phyloP scores from a whole-genome alignment of 2,888 invertebrate species.

The Agelastica alni region DNA sequence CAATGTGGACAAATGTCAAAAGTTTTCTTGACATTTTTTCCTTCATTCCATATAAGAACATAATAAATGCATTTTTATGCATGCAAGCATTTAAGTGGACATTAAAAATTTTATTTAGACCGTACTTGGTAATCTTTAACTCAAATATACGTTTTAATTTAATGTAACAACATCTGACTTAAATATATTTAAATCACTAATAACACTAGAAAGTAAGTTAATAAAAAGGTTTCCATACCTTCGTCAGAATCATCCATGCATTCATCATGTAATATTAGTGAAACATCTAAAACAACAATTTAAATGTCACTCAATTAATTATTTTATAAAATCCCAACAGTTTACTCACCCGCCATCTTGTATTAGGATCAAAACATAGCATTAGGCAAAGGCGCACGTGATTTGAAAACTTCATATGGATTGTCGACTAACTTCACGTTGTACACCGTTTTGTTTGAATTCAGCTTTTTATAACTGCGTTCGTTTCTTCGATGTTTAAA shows the following conservation, averaged over 20 bases:
- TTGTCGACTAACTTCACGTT: slow-evolving; percentile 13
- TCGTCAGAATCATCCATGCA: slow-evolving; percentile 53
- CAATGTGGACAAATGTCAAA: slow-evolving; percentile 33
- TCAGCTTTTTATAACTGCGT: neutral
- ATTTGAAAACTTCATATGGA: slow-evolving; percentile 36
- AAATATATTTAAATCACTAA: slow-evolving; percentile 8
- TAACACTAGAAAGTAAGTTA: slow-evolving; percentile 14
- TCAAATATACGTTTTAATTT: slow-evolving; percentile 13
- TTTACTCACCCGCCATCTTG: slow-evolving; percentile 58
- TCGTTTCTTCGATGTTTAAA: neutral
- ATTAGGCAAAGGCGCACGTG: slow-evolving; percentile 51
- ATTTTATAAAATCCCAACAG: slow-evolving; percentile 28
- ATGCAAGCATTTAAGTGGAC: slow-evolving; percentile 1
- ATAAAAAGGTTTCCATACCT: slow-evolving; percentile 50
- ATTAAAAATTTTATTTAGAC: neutral
- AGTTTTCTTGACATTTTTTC: slow-evolving; percentile 21
- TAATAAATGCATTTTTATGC: slow-evolving; percentile 6
- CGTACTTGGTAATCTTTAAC: slow-evolving; percentile 3
- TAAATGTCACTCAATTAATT: slow-evolving; percentile 35
- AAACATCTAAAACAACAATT: slow-evolving; percentile 51
- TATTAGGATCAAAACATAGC: slow-evolving; percentile 54
- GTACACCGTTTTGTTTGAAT: slow-evolving; percentile 2
- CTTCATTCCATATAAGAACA: slow-evolving; percentile 4
- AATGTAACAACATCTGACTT: slow-evolving; percentile 1
- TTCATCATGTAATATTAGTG: slow-evolving; percentile 50